Base-by-base conservation (phyloP, 1,140 invertebrate species). In the Mamestra configurata region DNA sequence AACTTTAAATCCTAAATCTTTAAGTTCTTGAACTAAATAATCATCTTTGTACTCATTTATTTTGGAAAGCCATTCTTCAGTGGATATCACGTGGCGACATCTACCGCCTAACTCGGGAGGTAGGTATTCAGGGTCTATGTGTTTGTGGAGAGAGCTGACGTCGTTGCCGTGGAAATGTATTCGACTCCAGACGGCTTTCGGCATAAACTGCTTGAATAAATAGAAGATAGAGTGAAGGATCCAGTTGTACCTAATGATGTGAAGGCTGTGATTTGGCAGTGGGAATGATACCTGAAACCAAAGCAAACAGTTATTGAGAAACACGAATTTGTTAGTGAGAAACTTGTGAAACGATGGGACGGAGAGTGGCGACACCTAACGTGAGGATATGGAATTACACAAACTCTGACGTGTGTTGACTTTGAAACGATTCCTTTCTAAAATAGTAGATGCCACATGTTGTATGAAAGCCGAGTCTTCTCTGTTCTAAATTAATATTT, bases 191-290 rank as follows among this genome's bases (percentile, higher is more conserved):
- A 97, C 97, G 27, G 96, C 93, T 11, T 96, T 89, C 73, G 97
- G 96, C 22, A 98, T 93, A 35, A 98, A 96, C 4, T 97, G 97
- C 86, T 97, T 97, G 89, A 98, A 98, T 5, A 98, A 35, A 79
- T 91, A 92, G 86, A 96, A 98, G 37, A 97, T 96, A 2, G 97
- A 96, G 82, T 97, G 97, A 82, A 98, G 97, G 0, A 97, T 89
- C 97, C 97, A 98, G 3, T 97, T 97, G 88, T 98, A 97, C 82
- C 97, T 96, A 0, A 98, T 94, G 27, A 98, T 97, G 91, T 98
- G 97, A 20, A 98, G 95, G 0, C 97, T 96, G 78, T 97, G 94
- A 7, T 96, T 97, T 37, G 96, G 96, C 81, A 98, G 96, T 0
- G 97, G 97, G 86, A 97, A 97, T 15, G 96, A 96, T 0, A 96